Evolutionary conservation across 1,140 invertebrate genomes (phyloP), one percentile per base, ranked within the genome.

Genomic region (Drosophila rhopaloa): DNA sequence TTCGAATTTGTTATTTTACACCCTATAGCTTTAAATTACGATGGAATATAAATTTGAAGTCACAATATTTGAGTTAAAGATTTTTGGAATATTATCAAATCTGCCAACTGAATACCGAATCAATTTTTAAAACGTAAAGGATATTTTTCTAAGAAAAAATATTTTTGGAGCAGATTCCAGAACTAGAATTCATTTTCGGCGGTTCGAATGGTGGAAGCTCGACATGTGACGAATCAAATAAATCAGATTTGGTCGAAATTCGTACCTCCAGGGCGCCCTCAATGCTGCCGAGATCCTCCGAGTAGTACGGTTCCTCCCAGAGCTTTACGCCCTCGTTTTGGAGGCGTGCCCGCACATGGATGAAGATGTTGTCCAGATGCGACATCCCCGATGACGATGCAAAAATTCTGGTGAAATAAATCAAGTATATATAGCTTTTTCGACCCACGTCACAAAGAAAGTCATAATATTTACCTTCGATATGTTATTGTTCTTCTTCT

Each of bases 271-370:
- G 81, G 47, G 93, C 92, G 0, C 68, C 76, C 38, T 93, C 92
- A 29, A 92, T 72, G 68, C 72, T 91, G 37, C 90, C 65, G 10
- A 91, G 83, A 29, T 93, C 93, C 68, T 94, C 93, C n/a, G 81
- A 83, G 58, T 94, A 94, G 88, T 95, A 97, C 0, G 96, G 96
- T 37, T 94, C 91, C 54, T 95, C 92, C 96, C 96, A 97, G 47
- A 97, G 89, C 84, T 96, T 96, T 1, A 96, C 93, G 73, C 94
- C 93, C 35, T 96, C 94, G 41, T 93, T 88, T 63, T 96, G 95
- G 11, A 97, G 92, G 81, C 94, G 95, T 9, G 94, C 94, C 27
- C 95, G 93, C 14, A 96, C 91, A 91, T 94, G 94, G 54, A 95
- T 94, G 14, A 95, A 89, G 57, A 94, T 85, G 90, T 95, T 94